Base-by-base conservation (phyloP, 2,888 invertebrate species). In the Buathra laborator region DNA sequence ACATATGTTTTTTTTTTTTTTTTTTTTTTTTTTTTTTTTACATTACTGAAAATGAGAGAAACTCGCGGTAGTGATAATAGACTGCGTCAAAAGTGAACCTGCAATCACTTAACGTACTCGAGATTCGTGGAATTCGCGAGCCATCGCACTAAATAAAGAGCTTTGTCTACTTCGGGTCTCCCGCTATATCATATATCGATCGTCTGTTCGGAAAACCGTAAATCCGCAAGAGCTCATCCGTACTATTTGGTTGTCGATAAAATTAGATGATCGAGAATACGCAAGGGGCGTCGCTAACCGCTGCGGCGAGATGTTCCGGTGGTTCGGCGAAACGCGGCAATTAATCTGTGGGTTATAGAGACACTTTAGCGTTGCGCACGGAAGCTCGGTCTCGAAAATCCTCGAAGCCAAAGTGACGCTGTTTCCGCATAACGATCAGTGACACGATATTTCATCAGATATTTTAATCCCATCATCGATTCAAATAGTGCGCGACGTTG, bases 81-180 rank as follows among this genome's bases (percentile, higher is more conserved):
- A 37, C 37, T 9, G 37, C 37, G 37, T 37, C 37, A 9, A 5
- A 37, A 37, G 6, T 37, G 37, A 37, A 37, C 37, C 37, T 37
- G 6, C 5, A 37, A 37, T 37, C 37, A 7, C 6, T 37, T 37
- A 37, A 37, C 37, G 7, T 9, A 37, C 37, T 37, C 37, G 37
- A 37, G 37, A 19, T 19, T 51, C 53, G 53, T 16, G 19, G 16
- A 9, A 7, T 14, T 24, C 24, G 37, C 16, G 62, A 66, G 46
- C 32, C 67, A 71, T 56, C 46, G 71, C 53, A 81, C 72, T 77
- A 81, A 77, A 84, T 84, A 75, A 77, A 84, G 72, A 72, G 46
- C 56, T 16, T 53, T 51, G 24, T 37, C 62, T 48, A 32, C 32
- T 46, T 48, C 59, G 72, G 14, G 12, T 29, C 66, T 51, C n/a